Evolutionary conservation across 2,113 vertebrate genomes (phyloP).

Genomic region (Heterotis niloticus): DNA sequence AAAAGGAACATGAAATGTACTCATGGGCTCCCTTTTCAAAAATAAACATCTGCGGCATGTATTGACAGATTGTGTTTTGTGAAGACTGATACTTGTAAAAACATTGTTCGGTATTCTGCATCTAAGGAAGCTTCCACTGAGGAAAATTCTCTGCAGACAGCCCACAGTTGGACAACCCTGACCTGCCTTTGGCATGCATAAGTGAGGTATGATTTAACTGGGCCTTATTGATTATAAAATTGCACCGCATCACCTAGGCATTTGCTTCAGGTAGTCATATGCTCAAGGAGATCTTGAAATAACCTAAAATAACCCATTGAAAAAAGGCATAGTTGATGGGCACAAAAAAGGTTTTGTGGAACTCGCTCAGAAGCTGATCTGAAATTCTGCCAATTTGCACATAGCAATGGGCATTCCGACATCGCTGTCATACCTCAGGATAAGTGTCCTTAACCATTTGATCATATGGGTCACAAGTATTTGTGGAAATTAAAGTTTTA

Average conservation of each 20-base stretch:
- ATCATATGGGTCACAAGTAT: conserved; percentile 58
- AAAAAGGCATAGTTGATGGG: too few relatives aligned
- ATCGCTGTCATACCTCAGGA: conserved; percentile 36
- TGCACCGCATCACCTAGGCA: neutral
- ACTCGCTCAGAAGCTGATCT: neutral
- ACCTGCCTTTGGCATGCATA: neutral
- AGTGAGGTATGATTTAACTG: neutral
- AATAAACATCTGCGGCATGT: too few relatives aligned
- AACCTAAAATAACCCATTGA: neutral
- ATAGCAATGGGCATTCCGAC: neutral
- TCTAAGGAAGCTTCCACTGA: neutral
- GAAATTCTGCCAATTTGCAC: too few relatives aligned
- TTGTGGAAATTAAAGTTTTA: conserved; percentile 50
- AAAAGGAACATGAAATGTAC: too few relatives aligned
- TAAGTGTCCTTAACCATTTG: conserved; percentile 53
- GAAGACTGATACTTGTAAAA: neutral
- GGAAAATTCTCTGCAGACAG: neutral
- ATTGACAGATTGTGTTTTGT: neutral
- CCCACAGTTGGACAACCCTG: neutral
- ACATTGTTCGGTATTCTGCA: neutral
- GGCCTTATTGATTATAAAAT: neutral
- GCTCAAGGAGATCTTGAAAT: neutral
- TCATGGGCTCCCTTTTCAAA: too few relatives aligned
- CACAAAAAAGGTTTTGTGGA: too few relatives aligned
- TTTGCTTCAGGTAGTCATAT: neutral